phyloP scores from a whole-genome alignment of 92 coral and sea anemone genomes.

The Porites rus region DNA sequence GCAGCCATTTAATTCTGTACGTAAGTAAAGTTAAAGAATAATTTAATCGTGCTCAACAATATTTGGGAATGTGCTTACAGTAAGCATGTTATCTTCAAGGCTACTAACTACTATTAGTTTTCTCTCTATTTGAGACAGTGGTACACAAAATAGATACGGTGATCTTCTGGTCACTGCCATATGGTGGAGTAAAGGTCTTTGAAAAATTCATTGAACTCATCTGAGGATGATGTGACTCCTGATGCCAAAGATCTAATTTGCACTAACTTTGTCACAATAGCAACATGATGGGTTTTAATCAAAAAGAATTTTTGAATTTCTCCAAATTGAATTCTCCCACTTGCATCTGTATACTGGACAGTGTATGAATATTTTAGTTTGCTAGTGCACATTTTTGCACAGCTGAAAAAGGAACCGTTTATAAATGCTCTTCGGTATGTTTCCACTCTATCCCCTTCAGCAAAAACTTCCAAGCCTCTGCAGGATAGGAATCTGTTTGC shows the following conservation, averaged over 20 bases:
- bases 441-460: constrained; percentile 21
- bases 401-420: constrained; percentile 23
- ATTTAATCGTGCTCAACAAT: constrained; percentile 3
- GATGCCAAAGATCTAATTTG: constrained; percentile 14
- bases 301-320: constrained; percentile 23
- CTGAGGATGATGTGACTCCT: constrained; percentile 6
- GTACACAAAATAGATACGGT: not conserved
- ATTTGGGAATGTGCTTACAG: constrained; percentile 9
- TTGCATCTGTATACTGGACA: constrained; percentile 33
- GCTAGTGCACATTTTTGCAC: not conserved
- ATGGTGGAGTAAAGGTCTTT: too few relatives aligned
- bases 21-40: not conserved
- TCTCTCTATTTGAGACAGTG: not conserved
- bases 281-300: not conserved
- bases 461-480: constrained; percentile 29
- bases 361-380: constrained; percentile 29
- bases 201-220: not conserved
- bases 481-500: constrained; percentile 46
- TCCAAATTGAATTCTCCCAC: constrained; percentile 24
- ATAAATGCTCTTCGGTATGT: constrained; percentile 6
- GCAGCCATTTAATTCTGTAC: too few relatives aligned
- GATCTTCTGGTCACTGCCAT: constrained; percentile 7
- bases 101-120: not conserved
- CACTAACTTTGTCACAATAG: not conserved
- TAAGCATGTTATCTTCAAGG: not conserved